These are phyloP conservation scores for Agrotis puta DNA, from an alignment of 2,888 invertebrate species.

Conservation along the genomic window DNA sequence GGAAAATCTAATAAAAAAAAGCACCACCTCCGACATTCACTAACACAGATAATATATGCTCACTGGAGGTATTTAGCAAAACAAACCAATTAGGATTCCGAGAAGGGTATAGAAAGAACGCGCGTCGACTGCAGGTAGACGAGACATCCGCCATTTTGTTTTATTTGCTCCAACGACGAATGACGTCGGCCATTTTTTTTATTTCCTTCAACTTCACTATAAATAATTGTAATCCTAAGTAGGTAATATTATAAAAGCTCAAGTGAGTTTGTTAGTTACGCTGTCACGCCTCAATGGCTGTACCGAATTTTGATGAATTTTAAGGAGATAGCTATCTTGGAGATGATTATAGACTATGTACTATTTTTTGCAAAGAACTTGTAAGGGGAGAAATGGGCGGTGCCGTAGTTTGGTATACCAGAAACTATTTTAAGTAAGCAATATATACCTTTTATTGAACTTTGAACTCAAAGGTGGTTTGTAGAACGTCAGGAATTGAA, in stretches of 20 bases:
- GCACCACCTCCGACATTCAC: not conserved
- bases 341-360: too few relatives aligned
- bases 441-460: constrained; percentile 31
- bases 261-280: too few relatives aligned
- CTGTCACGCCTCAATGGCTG: too few relatives aligned
- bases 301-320: too few relatives aligned
- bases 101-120: constrained; percentile 53
- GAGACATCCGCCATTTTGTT: constrained; percentile 12
- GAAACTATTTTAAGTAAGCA: too few relatives aligned
- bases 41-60: not conserved
- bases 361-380: too few relatives aligned
- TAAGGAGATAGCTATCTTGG: too few relatives aligned
- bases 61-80: constrained; percentile 19
- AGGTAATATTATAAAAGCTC: too few relatives aligned
- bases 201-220: constrained; percentile 31
- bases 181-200: constrained; percentile 35
- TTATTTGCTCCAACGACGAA: constrained; percentile 10
- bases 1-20: too few relatives aligned
- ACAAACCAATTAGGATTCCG: constrained; percentile 51
- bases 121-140: constrained; percentile 52
- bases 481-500: constrained; percentile 15
- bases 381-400: too few relatives aligned
- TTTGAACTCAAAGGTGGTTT: constrained; percentile 28
- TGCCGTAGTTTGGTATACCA: too few relatives aligned
- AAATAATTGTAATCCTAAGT: constrained; percentile 22